phyloP scores from a whole-genome alignment of 2,888 invertebrate species.

The Rhimphoctona megacephalus region DNA sequence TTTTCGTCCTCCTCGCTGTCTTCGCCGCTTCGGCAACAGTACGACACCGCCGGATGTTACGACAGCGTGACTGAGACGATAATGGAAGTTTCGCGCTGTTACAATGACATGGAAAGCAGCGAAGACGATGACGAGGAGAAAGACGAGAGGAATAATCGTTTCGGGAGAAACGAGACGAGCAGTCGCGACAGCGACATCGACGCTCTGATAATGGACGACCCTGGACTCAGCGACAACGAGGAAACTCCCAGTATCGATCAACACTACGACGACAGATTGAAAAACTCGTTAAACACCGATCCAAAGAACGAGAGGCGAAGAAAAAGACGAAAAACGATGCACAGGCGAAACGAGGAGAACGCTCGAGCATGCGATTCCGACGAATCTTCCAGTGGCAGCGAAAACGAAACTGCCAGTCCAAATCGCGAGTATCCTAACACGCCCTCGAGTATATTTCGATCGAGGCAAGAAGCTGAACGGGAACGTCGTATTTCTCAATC shows the following conservation, averaged over 20 bases:
- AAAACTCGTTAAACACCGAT: slow-evolving; percentile 16
- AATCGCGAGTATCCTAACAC: slow-evolving; percentile 59
- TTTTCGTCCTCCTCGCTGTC: slow-evolving; percentile 41
- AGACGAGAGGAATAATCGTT: slow-evolving; percentile 29
- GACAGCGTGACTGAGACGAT: slow-evolving; percentile 80
- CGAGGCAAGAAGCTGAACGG: slow-evolving; percentile 31
- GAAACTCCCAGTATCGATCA: slow-evolving; percentile 30
- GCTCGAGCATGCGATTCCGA: slow-evolving; percentile 28
- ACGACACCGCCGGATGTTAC: slow-evolving; percentile 62
- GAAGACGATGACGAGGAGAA: slow-evolving; percentile 68
- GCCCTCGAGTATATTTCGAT: slow-evolving; percentile 56
- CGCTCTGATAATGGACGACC: slow-evolving; percentile 59
- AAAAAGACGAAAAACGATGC: slow-evolving; percentile 49
- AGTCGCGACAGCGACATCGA: slow-evolving; percentile 57
- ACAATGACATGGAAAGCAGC: slow-evolving; percentile 63
- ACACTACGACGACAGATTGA: slow-evolving; percentile 62
- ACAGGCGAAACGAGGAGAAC: slow-evolving; percentile 36
- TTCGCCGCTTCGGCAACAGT: slow-evolving; percentile 51
- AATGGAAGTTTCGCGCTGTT: slow-evolving; percentile 77
- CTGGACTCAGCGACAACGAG: slow-evolving; percentile 76
- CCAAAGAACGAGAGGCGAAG: slow-evolving; percentile 48
- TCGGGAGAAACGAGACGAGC: slow-evolving; percentile 30
- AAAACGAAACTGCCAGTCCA: slow-evolving; percentile 44
- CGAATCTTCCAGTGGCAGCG: slow-evolving; percentile 24
- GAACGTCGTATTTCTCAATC: slow-evolving; percentile 43